Base-by-base conservation (phyloP, 2,888 invertebrate species). In the Caenorhabditis zanzibari region DNA sequence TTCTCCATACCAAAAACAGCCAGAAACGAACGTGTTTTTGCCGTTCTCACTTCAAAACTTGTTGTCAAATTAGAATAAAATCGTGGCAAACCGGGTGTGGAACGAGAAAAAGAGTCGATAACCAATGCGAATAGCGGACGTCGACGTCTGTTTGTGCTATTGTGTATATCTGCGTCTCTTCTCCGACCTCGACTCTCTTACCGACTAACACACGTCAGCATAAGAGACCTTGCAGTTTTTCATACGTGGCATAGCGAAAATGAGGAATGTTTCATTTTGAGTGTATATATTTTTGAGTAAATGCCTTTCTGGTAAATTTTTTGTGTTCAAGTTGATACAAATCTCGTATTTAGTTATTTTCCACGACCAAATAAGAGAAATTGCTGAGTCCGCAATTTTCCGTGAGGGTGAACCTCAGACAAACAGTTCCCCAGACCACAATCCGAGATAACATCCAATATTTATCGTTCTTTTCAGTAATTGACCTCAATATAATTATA, bases 141-240 rank as follows among this genome's bases (percentile, higher is more conserved):
- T 71, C 71, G 73, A 69, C 59, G 79, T 68, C 66, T 61, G 77
- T 72, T 80, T 80, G 76, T 80, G 84, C 72, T 80, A 66, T 66
- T 28, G 59, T 22, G 47, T 32, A 22, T 41, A 49, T 73, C 84
- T 81, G 81, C 80, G 81, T 77, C 72, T 77, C 73, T 77, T 26
- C 47, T 47, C 73, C 79, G 72, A 28, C 61, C 69, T 44, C 24
- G 1, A 32, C 26, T 59, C 69, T 69, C 54, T 41, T 16, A 24
- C 26, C 14, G 54, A 59, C 82, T 86, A 86, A 79, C 71, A 82
- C 79, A 86, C 86, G 86, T 86, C 86, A 86, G 84, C 86, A 72
- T 80, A 82, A 64, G 56, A 41, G 52, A 63, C 47, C 32, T 79
- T 79, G 71, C 71, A 79, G 79, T 79, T 79, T 76, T n/a, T 38